Base-by-base conservation (phyloP, 2,888 invertebrate species). In the Hemicrepidius hirtus region DNA sequence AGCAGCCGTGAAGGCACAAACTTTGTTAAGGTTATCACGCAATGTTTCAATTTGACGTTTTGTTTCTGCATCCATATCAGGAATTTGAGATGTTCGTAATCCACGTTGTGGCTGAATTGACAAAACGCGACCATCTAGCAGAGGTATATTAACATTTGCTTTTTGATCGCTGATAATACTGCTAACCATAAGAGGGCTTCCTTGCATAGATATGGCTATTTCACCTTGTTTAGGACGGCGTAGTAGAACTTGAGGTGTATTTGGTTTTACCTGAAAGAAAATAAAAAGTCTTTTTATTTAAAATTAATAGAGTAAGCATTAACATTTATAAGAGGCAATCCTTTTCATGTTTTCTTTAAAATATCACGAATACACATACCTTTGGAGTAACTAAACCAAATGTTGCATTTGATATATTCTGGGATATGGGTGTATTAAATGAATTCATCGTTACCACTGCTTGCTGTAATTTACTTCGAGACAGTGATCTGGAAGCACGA, bases 121-220 rank as follows among this genome's bases (percentile, higher is more conserved):
- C 2, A 92, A 85, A 82, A 91, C 85, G 7, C 89, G 89, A 20
- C 92, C 92, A 81, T 92, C 90, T 18, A 86, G 82, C 0, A 93
- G 85, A 0, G 91, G 89, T n/a, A 93, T 91, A 83, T 92, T 92
- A 78, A 92, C 89, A 83, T 91, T 92, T 0, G 92, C 91, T 73
- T 87, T 88, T 40, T 88, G 87, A 16, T 91, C 90, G 0, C 86
- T 84, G 0, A 85, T 76, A 10, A 86, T 79, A 1, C 84, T 83
- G 0, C 90, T 89, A 50, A 91, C 90, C 84, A 92, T 85, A 49
- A 92, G 86, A 0, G 92, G 92, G 65, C 92, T 92, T 6, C 92
- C 92, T 4, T 90, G 89, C 88, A 92, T 89, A 69, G 92, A 92
- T 1, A 92, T 86, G 7, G 91, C 92, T 87, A 91, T 89, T 86